These are phyloP conservation scores for Drosophila hamatofila DNA, from an alignment of 2,888 invertebrate genomes.

Conservation along the genomic window DNA sequence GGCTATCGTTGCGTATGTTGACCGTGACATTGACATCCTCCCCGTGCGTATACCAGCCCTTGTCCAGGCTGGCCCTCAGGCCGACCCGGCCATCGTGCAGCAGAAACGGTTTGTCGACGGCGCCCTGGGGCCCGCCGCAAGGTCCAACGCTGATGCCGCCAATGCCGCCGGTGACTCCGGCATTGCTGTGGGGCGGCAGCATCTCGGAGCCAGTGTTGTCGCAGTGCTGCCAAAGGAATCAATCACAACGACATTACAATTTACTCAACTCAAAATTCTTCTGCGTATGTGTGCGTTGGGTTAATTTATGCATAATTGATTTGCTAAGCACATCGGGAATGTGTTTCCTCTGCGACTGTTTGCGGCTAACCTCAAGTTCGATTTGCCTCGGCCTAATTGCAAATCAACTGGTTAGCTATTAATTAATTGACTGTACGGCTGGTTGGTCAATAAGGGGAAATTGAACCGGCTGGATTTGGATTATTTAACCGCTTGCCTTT, in stretches of 20 bases:
- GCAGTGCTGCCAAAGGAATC: conserved; percentile 52
- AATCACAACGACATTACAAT: neutral
- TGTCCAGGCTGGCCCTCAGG: conserved; percentile 92
- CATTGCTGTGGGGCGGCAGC: conserved; percentile 65
- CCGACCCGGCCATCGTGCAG: conserved; percentile 93
- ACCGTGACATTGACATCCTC: conserved; percentile 92
- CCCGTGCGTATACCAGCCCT: conserved; percentile 93
- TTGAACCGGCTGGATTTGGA: neutral
- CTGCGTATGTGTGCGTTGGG: neutral
- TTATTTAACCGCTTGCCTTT: neutral
- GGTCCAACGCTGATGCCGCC: conserved; percentile 70
- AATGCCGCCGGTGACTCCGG: conserved; percentile 66
- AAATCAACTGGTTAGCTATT: conserved; percentile 1
- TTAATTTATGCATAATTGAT: conserved; percentile 18
- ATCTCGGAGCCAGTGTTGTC: conserved; percentile 57
- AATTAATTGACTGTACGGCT: neutral
- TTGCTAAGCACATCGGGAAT: neutral
- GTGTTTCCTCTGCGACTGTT: too few species aligned
- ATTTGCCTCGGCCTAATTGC: neutral
- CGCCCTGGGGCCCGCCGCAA: conserved; percentile 88
- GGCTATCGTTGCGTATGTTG: conserved; percentile 91
- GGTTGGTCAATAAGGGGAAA: too few species aligned
- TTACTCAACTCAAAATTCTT: neutral
- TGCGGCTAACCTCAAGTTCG: neutral
- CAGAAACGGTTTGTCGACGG: conserved; percentile 93